Conservation (phyloP, 1,140 invertebrate species). For the Polypedilum pembai region DNA sequence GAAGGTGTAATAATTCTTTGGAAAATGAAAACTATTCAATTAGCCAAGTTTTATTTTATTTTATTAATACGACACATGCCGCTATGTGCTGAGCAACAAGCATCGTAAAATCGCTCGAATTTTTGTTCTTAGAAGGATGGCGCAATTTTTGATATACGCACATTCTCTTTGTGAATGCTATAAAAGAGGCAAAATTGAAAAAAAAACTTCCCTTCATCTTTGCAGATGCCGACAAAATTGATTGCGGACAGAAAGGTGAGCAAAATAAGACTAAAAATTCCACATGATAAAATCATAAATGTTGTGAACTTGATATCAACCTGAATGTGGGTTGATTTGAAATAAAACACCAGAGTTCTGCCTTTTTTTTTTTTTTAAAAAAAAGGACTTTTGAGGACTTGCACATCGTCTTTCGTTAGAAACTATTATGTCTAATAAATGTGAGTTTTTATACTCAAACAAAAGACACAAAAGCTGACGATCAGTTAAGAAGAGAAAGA, state of each 20-base stretch:
- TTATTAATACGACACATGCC: slow-evolving; percentile 12
- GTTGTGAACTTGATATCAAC: slow-evolving; percentile 10
- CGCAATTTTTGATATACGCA: slow-evolving; percentile 18
- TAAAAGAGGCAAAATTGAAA: neutral
- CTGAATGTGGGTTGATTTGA: neutral
- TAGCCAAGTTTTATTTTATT: neutral
- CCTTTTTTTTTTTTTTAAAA: neutral
- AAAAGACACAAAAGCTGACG: slow-evolving; percentile 19
- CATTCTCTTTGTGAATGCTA: neutral
- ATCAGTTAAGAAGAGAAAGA: neutral
- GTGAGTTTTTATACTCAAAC: slow-evolving; percentile 3
- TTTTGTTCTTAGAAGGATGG: neutral
- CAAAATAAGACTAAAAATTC: neutral
- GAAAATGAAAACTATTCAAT: neutral
- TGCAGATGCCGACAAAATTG: slow-evolving; percentile 14
- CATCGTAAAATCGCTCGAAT: neutral
- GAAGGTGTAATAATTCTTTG: too few relatives aligned
- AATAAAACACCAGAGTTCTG: neutral
- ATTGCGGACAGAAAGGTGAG: slow-evolving; percentile 2
- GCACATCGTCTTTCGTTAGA: neutral
- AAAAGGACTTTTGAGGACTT: neutral
- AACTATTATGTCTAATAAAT: slow-evolving; percentile 26
- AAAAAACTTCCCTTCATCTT: neutral
- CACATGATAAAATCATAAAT: slow-evolving; percentile 3
- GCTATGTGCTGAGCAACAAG: neutral